phyloP scores from a whole-genome alignment of 2,797 vertebrate genomes.

The Phyllotis vaccarum region DNA sequence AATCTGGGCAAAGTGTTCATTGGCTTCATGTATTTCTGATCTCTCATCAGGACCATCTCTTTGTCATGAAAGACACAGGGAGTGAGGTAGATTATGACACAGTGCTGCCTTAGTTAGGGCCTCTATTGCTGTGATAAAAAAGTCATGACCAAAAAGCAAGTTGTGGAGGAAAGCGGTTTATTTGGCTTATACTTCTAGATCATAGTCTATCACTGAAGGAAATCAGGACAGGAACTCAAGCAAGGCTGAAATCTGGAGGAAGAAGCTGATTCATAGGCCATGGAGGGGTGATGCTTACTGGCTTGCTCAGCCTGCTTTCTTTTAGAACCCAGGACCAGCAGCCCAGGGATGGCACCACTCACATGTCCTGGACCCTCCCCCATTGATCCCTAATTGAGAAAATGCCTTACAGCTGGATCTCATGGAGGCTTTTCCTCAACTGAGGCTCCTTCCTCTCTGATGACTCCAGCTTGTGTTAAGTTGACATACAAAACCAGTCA shows the following conservation, averaged over 20 bases:
- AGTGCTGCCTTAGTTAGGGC: neutral
- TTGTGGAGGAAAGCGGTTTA: neutral
- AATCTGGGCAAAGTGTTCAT: neutral
- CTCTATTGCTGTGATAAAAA: neutral
- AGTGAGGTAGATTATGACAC: neutral
- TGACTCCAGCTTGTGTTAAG: neutral
- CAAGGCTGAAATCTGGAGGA: neutral
- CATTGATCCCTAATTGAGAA: neutral
- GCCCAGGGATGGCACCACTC: neutral
- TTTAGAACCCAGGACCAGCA: neutral
- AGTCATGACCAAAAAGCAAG: neutral
- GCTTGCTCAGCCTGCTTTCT: neutral
- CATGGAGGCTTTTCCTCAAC: neutral
- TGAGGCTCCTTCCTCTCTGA: neutral
- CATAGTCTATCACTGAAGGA: neutral
- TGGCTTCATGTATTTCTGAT: neutral
- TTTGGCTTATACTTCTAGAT: neutral
- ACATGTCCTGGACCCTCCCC: neutral
- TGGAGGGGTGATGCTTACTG: neutral
- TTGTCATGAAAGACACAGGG: neutral
- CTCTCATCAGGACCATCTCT: neutral
- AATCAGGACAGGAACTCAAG: neutral
- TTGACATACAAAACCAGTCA: neutral
- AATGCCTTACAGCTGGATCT: neutral
- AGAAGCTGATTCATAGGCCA: neutral